Evolutionary conservation across 2,888 invertebrate species (phyloP).

Genomic region (Drosophila merina): DNA sequence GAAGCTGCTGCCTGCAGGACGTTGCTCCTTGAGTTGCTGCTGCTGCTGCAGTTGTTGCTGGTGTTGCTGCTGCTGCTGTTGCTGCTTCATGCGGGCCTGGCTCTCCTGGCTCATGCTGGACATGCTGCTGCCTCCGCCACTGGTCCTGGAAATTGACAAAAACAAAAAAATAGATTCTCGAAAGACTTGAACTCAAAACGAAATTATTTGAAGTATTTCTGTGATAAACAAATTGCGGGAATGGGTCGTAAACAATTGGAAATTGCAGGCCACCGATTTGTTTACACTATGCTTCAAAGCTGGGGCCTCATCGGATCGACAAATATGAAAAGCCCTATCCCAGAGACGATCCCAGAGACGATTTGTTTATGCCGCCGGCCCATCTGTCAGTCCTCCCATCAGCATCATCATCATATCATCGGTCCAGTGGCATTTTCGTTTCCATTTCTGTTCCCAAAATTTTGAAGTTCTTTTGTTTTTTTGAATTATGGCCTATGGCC

Average conservation of each 20-base stretch:
- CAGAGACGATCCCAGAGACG: neutral
- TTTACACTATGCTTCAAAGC: slow-evolving; percentile 36
- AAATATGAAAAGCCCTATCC: slow-evolving; percentile 42
- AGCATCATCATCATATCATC: slow-evolving; percentile 50
- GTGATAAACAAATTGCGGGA: slow-evolving; percentile 26
- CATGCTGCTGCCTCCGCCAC: slow-evolving; percentile 62
- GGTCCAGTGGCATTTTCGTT: neutral
- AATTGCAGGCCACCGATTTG: slow-evolving; percentile 36
- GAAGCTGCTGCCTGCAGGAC: slow-evolving; percentile 40
- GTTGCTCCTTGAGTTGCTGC: slow-evolving; percentile 40
- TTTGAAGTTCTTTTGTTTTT: slow-evolving; percentile 64
- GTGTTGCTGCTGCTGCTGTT: slow-evolving; percentile 66
- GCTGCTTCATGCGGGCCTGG: slow-evolving; percentile 82
- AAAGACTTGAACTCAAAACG: neutral
- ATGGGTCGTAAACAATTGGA: slow-evolving; percentile 36
- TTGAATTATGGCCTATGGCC: slow-evolving; percentile 64
- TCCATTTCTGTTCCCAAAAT: slow-evolving; percentile 43
- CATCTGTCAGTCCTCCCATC: slow-evolving; percentile 74
- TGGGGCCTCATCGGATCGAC: slow-evolving; percentile 28
- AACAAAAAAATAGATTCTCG: neutral
- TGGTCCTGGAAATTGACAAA: slow-evolving; percentile 53
- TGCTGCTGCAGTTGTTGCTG: slow-evolving; percentile 57
- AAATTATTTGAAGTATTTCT: slow-evolving; percentile 30
- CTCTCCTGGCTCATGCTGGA: slow-evolving; percentile 83
- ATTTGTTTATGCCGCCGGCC: slow-evolving; percentile 52